Evolutionary conservation across 2,797 vertebrate genomes (phyloP), one percentile per base, ranked within the genome.

Genomic region (Sebastiscus albofasciatus): DNA sequence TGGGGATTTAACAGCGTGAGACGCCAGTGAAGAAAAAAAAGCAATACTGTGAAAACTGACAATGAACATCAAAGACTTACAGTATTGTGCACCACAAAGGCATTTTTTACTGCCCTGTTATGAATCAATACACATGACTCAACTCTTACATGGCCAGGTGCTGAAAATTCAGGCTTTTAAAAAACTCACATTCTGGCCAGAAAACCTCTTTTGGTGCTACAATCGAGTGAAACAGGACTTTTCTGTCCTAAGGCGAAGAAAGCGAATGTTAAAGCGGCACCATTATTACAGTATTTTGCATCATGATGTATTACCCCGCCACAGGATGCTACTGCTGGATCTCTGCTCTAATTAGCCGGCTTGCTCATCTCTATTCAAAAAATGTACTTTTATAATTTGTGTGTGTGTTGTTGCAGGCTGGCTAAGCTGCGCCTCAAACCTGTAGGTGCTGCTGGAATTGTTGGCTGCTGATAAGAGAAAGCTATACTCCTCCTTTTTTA

Each of bases 221-320:
- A 65, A 72, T 72, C 10, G 18, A 75, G 73, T 22, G 31, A 84
- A 80, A 80, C 20, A 8, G 87, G 69, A 78, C 58, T 6, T 6
- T 27, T 46, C 54, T 5, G 27, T 4, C 88, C 77, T 5, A 0
- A 66, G 87, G 91, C 81, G n/a, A 77, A 75, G 31, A 65, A 20
- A 73, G 67, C 4, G 59, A 70, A 58, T 49, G 58, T 67, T 46
- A 65, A 75, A 86, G 78, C 20, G 9, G 31, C 11, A 4, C 72
- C 60, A 72, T 79, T 84, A 82, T 93, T 93, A 87, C 92, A 87
- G 86, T 84, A 84, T 85, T 93, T 92, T 93, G 90, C 92, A 88
- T 93, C 91, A 93, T 90, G 83, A 86, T 85, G 5, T 69, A 83
- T 82, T n/a, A 69, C 24, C 14, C 46, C 3, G 71, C 79, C 67